Base-by-base conservation (phyloP, 2,797 vertebrate genomes). In the Mustela erminea region DNA sequence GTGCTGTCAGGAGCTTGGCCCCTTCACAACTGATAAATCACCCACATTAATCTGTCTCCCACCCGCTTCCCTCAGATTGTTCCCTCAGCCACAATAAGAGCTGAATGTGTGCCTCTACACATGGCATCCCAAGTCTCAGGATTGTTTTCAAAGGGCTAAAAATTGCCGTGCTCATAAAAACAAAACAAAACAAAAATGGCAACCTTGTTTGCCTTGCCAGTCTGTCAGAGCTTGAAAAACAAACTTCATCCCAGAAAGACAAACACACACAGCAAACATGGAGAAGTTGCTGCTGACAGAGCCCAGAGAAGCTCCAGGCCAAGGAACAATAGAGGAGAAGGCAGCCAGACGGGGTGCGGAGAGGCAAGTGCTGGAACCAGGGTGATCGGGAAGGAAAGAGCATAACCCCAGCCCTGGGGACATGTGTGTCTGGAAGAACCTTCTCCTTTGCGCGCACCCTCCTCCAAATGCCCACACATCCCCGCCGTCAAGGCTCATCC, bases 141-240 rank as follows among this genome's bases (percentile, higher is more conserved):
- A 74, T 96, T 98, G 82, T 96, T 98, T 98, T 85, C 93, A 92
- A 92, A 92, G 95, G 98, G 93, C 97, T 98, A 98, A 98, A 98
- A 98, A 98, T 96, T 87, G 88, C 64, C 68, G 87, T 75, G 58
- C 75, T 95, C 92, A n/a, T 85, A 90, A 77, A 82, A 96, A 89
- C 87, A 97, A 96, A 97, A 97, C 97, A 98, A 98, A 98, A 97
- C 96, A 98, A 98, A 98, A 98, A 98, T 97, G 97, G 96, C 98
- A 98, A 95, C 97, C 97, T 95, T 98, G 97, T 98, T 98, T 98
- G 97, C 93, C 95, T 98, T 96, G 97, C 97, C 98, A 98, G 97
- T 96, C 98, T 98, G 98, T 98, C 98, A 96, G 96, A 98, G 97
- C 98, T 97, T 94, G 93, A 96, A 95, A 98, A 98, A 98, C 97